A percentile compares a stretch with the other conserved stretches of the same genome.
Conservation (phyloP, 2,888 invertebrate genomes). For the Tricholauxania praeusta region DNA sequence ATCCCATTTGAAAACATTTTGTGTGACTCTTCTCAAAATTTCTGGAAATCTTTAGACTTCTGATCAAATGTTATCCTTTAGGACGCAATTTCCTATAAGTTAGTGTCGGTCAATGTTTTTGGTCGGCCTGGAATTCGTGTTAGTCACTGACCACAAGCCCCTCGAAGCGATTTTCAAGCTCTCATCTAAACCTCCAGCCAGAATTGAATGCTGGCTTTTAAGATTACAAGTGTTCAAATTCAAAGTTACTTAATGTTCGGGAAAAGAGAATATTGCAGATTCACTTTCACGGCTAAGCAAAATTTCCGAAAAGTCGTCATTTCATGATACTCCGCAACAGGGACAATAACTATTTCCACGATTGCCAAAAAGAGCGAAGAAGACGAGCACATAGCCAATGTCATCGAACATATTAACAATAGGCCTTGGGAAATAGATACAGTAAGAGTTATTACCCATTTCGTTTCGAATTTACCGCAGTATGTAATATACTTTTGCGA, state of each 20-base stretch:
- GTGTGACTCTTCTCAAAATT: no score
- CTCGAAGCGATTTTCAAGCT: constrained; percentile 26
- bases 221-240: constrained; percentile 32
- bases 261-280: constrained; percentile 7
- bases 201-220: constrained; percentile 37
- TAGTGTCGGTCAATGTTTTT: constrained; percentile 25
- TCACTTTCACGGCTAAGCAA: not conserved
- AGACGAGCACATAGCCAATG: constrained; percentile 34
- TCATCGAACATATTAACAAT: constrained; percentile 36
- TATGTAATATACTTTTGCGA: constrained; percentile 37
- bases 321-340: constrained; percentile 27
- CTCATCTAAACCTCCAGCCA: constrained; percentile 33
- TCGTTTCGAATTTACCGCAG: constrained; percentile 35
- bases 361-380: constrained; percentile 33
- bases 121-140: constrained; percentile 35
- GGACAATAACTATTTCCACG: constrained; percentile 29
- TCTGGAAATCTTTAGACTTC: no score
- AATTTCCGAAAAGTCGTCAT: not conserved
- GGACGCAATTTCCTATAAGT: no score
- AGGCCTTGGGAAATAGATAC: constrained; percentile 29
- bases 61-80: no score
- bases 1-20: no score
- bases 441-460: constrained; percentile 34
- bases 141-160: constrained; percentile 22
- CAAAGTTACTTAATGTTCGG: not conserved